Conservation (phyloP, 2,797 vertebrate genomes). For the Scolopax rusticola region DNA sequence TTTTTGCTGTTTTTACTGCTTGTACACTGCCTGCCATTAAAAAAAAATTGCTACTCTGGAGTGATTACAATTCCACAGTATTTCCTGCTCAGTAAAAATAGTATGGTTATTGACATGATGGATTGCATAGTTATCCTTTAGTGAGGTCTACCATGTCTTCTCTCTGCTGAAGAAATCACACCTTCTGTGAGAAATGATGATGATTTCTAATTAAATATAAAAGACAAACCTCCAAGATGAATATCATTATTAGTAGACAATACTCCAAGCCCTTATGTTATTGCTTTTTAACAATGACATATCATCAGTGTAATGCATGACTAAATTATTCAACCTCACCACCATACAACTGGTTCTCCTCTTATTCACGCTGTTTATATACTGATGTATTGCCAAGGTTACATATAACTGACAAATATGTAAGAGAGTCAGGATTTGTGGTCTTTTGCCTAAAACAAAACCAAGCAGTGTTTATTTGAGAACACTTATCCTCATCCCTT, state of each 20-base stretch:
- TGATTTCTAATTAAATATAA: not conserved
- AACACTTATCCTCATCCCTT: not conserved
- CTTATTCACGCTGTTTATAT: rapidly evolving
- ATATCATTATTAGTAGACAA: not conserved
- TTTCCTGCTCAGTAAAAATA: not conserved
- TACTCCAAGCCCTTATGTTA: not conserved
- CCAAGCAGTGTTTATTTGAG: not conserved
- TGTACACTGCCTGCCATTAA: not conserved
- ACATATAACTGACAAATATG: not conserved
- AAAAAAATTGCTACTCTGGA: not conserved
- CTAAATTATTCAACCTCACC: not conserved
- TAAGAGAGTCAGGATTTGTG: not conserved
- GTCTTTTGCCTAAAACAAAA: not conserved
- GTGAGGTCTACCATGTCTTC: not conserved
- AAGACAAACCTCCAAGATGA: not conserved
- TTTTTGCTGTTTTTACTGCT: not conserved
- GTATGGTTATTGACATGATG: not conserved
- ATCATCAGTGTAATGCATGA: not conserved
- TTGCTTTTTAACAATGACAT: not conserved
- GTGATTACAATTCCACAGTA: not conserved
- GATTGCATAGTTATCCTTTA: not conserved
- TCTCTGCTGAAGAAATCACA: not conserved
- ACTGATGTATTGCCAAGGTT: not conserved
- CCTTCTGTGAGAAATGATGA: not conserved
- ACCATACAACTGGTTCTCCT: not conserved